These are phyloP conservation scores for Rhabditoides inermis DNA, from an alignment of 2,888 invertebrate genomes.

Conservation along the genomic window DNA sequence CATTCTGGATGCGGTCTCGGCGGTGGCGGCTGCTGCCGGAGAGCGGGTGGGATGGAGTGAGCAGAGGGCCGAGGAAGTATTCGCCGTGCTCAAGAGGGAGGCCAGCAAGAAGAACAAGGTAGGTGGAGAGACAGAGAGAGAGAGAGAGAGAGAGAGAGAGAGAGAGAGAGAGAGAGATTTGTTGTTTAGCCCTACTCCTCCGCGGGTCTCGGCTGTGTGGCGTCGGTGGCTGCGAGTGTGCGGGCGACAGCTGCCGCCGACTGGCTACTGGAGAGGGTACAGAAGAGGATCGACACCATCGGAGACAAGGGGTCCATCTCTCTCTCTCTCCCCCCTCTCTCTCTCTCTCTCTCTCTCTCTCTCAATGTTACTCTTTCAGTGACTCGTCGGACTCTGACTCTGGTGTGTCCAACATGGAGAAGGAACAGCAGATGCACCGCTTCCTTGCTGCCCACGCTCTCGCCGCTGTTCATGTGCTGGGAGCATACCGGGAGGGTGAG, in stretches of 20 bases:
- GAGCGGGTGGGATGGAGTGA: slow-evolving; percentile 9
- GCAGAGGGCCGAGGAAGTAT: slow-evolving; percentile 11
- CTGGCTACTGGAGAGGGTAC: slow-evolving; percentile 19
- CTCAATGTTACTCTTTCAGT: no score
- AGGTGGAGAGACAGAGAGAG: no score
- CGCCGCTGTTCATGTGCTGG: no score
- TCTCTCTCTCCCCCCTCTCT: no score
- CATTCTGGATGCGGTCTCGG: slow-evolving; percentile 20
- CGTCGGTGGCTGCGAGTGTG: slow-evolving; percentile 12
- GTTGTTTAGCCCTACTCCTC: slow-evolving; percentile 10
- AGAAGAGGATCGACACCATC: not conserved
- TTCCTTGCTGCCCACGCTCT: no score
- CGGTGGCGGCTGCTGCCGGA: slow-evolving; percentile 14
- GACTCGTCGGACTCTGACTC: no score
- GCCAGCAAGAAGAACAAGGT: slow-evolving; percentile 19
- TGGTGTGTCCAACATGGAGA: no score
- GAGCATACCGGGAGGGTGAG: no score
- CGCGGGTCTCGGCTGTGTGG: slow-evolving; percentile 14
- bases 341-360: no score
- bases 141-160: not conserved
- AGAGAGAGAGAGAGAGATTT: not conserved
- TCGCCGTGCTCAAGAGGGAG: slow-evolving; percentile 17
- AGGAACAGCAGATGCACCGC: no score
- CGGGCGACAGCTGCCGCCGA: slow-evolving; percentile 14
- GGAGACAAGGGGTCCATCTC: no score